Evolutionary conservation across 2,113 vertebrate genomes (phyloP).

Genomic region (Paracanthobrama guichenoti): DNA sequence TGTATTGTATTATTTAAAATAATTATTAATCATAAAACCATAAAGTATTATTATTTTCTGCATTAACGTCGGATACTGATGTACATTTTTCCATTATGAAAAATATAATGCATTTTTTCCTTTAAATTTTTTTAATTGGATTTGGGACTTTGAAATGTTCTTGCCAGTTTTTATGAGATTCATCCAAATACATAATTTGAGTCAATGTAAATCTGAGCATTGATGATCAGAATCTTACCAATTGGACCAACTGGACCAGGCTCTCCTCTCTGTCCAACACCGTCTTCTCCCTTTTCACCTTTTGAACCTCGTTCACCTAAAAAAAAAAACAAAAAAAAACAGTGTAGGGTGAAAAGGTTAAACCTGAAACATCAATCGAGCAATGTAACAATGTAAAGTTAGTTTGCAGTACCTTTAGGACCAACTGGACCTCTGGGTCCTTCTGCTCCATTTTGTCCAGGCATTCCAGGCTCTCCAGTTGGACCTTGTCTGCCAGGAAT

Average conservation of each 20-base stretch:
- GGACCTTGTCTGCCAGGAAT: conserved; percentile 79
- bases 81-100: neutral
- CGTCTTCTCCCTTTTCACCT: conserved; percentile 86
- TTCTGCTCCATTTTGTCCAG: conserved; percentile 87
- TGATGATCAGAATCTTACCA: conserved; percentile 72
- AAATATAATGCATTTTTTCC: neutral
- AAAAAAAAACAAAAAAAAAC: neutral
- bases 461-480: conserved; percentile 87
- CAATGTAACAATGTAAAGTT: neutral
- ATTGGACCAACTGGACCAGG: conserved; percentile 83
- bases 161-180: neutral
- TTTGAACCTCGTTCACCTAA: conserved; percentile 88
- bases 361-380: neutral
- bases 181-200: neutral
- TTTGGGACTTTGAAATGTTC: neutral
- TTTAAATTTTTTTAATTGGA: neutral
- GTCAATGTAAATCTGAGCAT: neutral
- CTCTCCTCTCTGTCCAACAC: conserved; percentile 89
- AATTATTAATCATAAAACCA: too few species aligned
- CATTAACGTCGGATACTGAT: neutral
- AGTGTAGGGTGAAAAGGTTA: neutral
- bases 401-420: conserved; percentile 82
- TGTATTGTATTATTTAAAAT: neutral
- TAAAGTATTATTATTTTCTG: too few species aligned
- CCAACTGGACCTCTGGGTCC: conserved; percentile 87